Evolutionary conservation across 2,888 invertebrate genomes (phyloP), one percentile per base, ranked within the genome.

Genomic region (Hydrotaea diabolus): DNA sequence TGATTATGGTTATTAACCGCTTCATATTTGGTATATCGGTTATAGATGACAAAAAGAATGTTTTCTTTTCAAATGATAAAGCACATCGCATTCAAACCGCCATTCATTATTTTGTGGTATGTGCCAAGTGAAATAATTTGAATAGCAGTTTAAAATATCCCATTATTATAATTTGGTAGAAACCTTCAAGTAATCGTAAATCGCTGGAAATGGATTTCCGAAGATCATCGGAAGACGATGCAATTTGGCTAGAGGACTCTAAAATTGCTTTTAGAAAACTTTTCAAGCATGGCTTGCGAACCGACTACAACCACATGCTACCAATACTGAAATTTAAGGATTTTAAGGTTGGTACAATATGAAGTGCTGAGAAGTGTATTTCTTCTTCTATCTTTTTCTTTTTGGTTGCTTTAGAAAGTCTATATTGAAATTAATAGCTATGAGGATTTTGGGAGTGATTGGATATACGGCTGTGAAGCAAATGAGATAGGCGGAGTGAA

Each of bases 1-100:
- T 98, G 55, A 95, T 98, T 0, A 91, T 97, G 90, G 94, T 95
- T 0, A 93, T 97, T 78, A 96, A 96, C 85, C 93, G 96, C 87
- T 95, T 96, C 73, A 93, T 98, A 9, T 98, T 98, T 92, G 96
- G 96, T 87, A 94, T 98, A 7, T 95, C 97, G 90, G 91, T 92
- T 2, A 90, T 85, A 9, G 93, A 88, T 39, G 85, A 86, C 2
- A 88, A 89, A 9, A 86, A 80, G 46, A 80, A 85, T 23, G 86
- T 87, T 17, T 87, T 82, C 62, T 92, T 92, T 80, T 88, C 88
- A 69, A 87, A 88, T 59, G 89, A 92, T 31, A 92, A 91, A 86
- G 69, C 86, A 7, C 83, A 86, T 2, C 90, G 91, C 9, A 78
- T 91, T 31, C 85, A 88, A 11, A 88, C 88, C 8, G 92, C 92